Percentiles rank a stretch among this genome's conserved stretches.
These are phyloP conservation scores for Ostrea edulis DNA, from an alignment of 1,140 invertebrate species.

Conservation along the genomic window DNA sequence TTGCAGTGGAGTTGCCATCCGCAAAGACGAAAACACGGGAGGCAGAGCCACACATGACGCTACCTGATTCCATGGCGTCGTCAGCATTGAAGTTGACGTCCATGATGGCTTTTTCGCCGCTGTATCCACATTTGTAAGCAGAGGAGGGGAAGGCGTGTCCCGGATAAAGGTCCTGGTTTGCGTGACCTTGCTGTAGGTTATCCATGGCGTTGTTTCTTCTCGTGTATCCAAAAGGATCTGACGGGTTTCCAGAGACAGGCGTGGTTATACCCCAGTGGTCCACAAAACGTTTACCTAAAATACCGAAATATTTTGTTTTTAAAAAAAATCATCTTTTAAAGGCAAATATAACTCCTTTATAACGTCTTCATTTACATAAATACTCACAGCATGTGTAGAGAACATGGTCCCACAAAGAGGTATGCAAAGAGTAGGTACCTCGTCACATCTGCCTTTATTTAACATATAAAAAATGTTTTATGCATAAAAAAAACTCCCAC, in stretches of 20 bases:
- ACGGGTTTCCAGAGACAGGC: neutral
- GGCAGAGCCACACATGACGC: conserved; percentile 36
- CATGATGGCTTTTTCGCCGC: neutral
- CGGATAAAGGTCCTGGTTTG: neutral
- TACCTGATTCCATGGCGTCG: neutral
- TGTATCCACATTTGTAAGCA: conserved; percentile 42
- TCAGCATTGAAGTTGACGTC: conserved; percentile 27
- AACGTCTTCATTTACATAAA: too few relatives aligned
- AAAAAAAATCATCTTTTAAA: neutral
- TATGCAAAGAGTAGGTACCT: too few relatives aligned
- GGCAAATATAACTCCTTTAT: too few relatives aligned
- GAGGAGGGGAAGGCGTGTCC: neutral
- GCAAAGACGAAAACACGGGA: conserved; percentile 16
- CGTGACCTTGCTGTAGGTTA: neutral
- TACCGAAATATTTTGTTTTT: neutral
- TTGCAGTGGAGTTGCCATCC: neutral
- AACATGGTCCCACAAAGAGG: too few relatives aligned
- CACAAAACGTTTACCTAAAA: neutral
- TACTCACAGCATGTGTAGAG: too few relatives aligned
- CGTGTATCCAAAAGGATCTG: neutral
- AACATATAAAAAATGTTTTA: too few relatives aligned
- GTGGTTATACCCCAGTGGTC: neutral
- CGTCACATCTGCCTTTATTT: too few relatives aligned
- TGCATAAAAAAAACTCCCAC: too few relatives aligned
- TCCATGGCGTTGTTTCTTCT: neutral